A percentile compares a stretch with the other conserved stretches of the same genome.
These are phyloP conservation scores for Heloderma charlesbogerti DNA, from an alignment of 2,113 vertebrate species.

Conservation along the genomic window DNA sequence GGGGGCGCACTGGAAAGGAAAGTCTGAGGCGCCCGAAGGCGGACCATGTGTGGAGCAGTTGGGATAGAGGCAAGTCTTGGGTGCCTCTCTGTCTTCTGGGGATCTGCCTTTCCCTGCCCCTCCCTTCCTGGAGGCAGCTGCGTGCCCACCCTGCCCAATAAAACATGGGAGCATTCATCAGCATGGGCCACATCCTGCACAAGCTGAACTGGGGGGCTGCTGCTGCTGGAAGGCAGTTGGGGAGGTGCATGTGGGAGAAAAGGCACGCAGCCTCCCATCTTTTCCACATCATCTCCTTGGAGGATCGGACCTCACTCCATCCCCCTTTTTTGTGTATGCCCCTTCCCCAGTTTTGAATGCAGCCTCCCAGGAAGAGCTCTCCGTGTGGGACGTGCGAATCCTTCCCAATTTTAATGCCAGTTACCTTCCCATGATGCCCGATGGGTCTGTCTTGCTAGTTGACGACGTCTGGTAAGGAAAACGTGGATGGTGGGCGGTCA, in stretches of 20 bases:
- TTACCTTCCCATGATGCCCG: constrained; percentile 91
- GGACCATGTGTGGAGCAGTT: background rate
- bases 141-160: too few relatives aligned
- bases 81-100: background rate
- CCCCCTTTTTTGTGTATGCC: too few relatives aligned
- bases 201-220: background rate
- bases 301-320: background rate
- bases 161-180: too few relatives aligned
- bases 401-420: constrained; percentile 90
- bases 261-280: background rate
- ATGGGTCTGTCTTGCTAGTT: constrained; percentile 88
- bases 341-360: constrained; percentile 82
- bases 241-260: too few relatives aligned
- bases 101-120: background rate
- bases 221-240: too few relatives aligned
- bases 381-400: constrained; percentile 83
- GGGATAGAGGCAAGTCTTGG: background rate
- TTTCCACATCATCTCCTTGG: background rate
- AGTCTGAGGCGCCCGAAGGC: background rate
- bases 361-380: constrained; percentile 87
- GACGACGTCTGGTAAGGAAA: constrained; percentile 88
- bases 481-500: rapidly evolving
- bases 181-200: too few relatives aligned
- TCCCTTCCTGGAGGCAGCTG: background rate
- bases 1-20: too few relatives aligned